A percentile compares a stretch with the other conserved stretches of the same genome.
These are phyloP conservation scores for Drosophila basisetae DNA, from an alignment of 2,888 invertebrate genomes.

Conservation along the genomic window DNA sequence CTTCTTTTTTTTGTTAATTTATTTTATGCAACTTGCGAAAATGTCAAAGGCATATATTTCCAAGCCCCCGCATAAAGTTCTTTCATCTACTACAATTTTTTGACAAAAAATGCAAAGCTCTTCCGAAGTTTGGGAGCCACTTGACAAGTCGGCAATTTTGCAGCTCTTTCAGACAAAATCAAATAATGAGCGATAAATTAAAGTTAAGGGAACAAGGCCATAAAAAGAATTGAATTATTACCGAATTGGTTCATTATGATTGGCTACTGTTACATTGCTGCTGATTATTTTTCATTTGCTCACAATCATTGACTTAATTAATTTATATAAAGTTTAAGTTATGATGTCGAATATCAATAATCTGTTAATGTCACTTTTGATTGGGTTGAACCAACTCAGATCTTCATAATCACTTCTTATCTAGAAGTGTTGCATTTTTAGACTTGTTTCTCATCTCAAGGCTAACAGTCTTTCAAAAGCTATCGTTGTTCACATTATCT, in stretches of 20 bases:
- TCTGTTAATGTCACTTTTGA: neutral
- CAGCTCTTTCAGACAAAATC: neutral
- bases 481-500: conserved; percentile 16
- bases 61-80: conserved; percentile 27
- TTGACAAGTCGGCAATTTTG: conserved; percentile 20
- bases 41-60: conserved; percentile 67
- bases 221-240: neutral
- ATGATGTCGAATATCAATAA: neutral
- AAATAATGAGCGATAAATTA: conserved; percentile 20
- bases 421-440: neutral
- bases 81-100: conserved; percentile 23
- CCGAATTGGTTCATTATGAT: neutral
- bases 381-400: neutral
- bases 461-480: conserved; percentile 4
- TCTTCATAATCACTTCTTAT: neutral
- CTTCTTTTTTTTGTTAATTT: conserved; percentile 60
- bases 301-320: neutral
- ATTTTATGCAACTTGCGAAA: conserved; percentile 76
- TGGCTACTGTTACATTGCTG: neutral
- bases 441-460: neutral
- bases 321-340: neutral
- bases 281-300: neutral
- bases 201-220: neutral
- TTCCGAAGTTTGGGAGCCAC: conserved; percentile 8
- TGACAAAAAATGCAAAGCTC: conserved; percentile 18